Evolutionary conservation across 1,140 invertebrate genomes (phyloP).

Genomic region (Bombus waltoni): DNA sequence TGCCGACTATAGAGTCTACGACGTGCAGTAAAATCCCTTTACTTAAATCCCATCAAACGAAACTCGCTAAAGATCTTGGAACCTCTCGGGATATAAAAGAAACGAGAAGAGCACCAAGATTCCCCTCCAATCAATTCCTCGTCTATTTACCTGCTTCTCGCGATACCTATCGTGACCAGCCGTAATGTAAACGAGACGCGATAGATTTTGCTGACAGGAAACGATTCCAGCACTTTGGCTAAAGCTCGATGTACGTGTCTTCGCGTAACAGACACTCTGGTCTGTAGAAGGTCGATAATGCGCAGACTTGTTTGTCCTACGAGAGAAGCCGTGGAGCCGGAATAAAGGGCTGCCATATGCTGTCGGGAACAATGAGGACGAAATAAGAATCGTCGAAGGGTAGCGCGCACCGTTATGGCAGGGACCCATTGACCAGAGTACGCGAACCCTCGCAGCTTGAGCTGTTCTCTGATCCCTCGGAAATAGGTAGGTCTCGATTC

Average conservation of each 20-base stretch:
- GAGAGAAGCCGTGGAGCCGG: slow-evolving; percentile 1
- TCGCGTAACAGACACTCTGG: neutral
- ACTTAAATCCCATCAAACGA: no score
- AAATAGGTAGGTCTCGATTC: slow-evolving; percentile 60
- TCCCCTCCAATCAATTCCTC: no score
- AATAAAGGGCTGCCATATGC: slow-evolving; percentile 68
- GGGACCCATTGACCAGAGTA: slow-evolving; percentile 51
- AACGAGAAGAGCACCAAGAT: no score
- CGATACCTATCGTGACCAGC: neutral
- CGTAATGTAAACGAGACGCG: neutral
- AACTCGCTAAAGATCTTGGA: no score
- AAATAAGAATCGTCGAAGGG: slow-evolving; percentile 63
- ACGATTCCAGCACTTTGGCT: neutral
- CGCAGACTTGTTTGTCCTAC: slow-evolving; percentile 27
- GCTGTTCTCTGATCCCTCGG: slow-evolving; percentile 30
- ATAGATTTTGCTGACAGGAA: neutral
- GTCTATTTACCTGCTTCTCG: neutral
- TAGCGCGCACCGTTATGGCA: slow-evolving; percentile 21
- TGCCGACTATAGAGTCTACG: no score
- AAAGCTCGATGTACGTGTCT: neutral
- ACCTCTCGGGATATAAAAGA: no score
- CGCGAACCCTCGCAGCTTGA: slow-evolving; percentile 1
- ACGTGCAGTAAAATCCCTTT: no score
- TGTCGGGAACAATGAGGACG: slow-evolving; percentile 59
- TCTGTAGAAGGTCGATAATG: slow-evolving; percentile 11